phyloP scores from a whole-genome alignment of 2,113 vertebrate species.

The Smithornis capensis region DNA sequence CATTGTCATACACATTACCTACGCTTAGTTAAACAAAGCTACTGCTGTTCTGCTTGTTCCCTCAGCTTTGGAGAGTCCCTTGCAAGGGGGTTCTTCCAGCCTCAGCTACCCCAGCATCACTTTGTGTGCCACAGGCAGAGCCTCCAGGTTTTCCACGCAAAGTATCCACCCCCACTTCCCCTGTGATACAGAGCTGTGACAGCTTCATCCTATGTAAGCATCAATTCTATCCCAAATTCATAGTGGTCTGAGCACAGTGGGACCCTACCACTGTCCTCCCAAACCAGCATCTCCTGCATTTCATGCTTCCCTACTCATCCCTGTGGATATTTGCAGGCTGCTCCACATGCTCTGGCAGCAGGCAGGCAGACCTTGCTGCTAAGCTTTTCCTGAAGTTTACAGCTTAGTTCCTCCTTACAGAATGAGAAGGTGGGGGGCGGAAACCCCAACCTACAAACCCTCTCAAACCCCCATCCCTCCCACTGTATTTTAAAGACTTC shows the following conservation, averaged over 20 bases:
- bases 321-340: background rate
- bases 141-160: background rate
- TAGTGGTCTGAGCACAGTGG: background rate
- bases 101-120: background rate
- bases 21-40: background rate
- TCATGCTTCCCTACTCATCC: background rate
- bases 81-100: background rate
- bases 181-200: fast-evolving
- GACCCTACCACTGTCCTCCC: background rate
- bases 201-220: background rate
- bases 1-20: background rate
- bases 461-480: fast-evolving
- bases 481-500: background rate
- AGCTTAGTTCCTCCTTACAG: background rate
- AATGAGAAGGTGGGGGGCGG: background rate
- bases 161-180: background rate
- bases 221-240: background rate
- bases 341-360: background rate
- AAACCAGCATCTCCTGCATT: background rate
- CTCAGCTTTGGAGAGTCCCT: background rate
- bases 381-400: background rate
- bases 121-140: background rate
- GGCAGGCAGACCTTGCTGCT: background rate
- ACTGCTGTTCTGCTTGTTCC: background rate
- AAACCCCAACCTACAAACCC: background rate